phyloP scores from a whole-genome alignment of 2,113 vertebrate genomes.

The Mungos mungo region DNA sequence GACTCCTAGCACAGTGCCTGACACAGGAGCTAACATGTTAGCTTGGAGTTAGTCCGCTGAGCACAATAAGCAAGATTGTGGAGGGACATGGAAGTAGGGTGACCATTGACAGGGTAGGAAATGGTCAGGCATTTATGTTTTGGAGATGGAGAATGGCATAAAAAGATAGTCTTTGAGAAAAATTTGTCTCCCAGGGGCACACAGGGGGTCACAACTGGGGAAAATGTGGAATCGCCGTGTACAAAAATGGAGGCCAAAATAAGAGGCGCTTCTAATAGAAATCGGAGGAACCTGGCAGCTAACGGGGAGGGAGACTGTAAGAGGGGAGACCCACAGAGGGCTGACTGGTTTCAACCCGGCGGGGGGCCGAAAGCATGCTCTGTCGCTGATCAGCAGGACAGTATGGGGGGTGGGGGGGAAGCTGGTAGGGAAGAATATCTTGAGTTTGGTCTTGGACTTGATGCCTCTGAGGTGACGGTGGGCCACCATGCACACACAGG shows the following conservation, averaged over 20 bases:
- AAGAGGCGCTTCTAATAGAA: not conserved
- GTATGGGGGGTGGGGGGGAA: not conserved
- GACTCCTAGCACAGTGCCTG: not conserved
- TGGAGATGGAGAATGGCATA: not conserved
- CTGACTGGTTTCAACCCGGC: not conserved
- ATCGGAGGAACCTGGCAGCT: not conserved
- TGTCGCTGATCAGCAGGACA: not conserved
- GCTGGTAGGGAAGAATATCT: not conserved
- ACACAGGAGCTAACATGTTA: fast-evolving
- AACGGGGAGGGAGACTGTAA: not conserved
- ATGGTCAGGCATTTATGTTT: not conserved
- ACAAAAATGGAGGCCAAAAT: not conserved
- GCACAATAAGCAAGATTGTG: not conserved
- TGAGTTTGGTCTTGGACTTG: not conserved
- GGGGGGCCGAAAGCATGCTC: not conserved
- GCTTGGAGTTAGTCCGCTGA: not conserved
- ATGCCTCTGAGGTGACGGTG: not conserved
- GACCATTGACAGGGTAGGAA: not conserved
- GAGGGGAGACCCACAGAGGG: too few relatives aligned
- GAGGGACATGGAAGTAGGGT: too few relatives aligned
- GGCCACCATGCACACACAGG: not conserved
- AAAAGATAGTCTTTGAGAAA: not conserved
- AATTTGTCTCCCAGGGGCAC: not conserved
- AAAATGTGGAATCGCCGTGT: not conserved
- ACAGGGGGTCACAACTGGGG: not conserved